phyloP scores from a whole-genome alignment of 2,888 invertebrate genomes.

The Heliconius cydno region DNA sequence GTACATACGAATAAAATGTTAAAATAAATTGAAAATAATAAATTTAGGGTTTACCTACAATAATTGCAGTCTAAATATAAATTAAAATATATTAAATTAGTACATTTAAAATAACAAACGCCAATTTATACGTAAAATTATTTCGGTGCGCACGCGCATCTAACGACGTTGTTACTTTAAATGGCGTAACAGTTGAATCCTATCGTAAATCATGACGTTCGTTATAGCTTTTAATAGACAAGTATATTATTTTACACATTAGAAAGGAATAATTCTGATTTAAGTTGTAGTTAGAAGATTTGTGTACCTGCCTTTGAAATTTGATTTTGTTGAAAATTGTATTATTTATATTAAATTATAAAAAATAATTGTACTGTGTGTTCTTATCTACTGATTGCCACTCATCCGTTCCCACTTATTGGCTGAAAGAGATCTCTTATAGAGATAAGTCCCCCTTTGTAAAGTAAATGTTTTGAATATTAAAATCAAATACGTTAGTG shows the following conservation, averaged over 20 bases:
- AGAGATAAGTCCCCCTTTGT: no score
- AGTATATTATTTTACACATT: background rate
- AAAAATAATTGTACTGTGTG: no score
- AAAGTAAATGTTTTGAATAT: no score
- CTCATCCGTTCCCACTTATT: no score
- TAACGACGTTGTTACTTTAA: constrained; percentile 10
- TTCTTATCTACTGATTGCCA: no score
- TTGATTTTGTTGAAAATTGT: no score
- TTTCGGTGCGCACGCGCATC: constrained; percentile 9
- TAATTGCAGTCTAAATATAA: background rate
- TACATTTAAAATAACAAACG: background rate
- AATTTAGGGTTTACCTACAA: background rate
- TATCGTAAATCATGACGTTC: constrained; percentile 24
- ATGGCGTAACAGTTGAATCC: constrained; percentile 28
- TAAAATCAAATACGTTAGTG: no score
- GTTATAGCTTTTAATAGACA: constrained; percentile 7
- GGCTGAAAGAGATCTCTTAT: no score
- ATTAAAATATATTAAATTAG: background rate
- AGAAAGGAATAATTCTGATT: background rate
- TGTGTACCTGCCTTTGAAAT: no score
- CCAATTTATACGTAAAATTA: background rate
- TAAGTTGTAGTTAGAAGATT: background rate
- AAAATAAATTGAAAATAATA: background rate
- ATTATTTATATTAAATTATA: no score
- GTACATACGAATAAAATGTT: background rate